Evolutionary conservation across 2,113 vertebrate species (phyloP).

Genomic region (Dicaeum eximium): DNA sequence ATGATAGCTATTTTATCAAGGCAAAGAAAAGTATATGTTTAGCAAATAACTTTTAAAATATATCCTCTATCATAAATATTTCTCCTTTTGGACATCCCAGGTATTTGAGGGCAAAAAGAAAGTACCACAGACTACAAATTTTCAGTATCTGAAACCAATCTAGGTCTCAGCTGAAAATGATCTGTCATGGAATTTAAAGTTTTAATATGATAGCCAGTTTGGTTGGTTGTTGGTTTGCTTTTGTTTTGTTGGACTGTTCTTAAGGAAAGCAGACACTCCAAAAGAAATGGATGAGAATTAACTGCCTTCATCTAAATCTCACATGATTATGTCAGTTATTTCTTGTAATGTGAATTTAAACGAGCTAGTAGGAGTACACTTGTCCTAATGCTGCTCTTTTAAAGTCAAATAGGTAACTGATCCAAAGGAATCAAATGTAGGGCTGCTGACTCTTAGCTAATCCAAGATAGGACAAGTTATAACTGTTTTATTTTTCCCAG

Average conservation of each 20-base stretch:
- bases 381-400: neutral
- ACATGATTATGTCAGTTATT: neutral
- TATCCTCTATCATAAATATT: neutral
- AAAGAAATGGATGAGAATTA: neutral
- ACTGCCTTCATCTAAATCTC: neutral
- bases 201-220: neutral
- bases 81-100: neutral
- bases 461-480: neutral
- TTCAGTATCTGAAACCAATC: neutral
- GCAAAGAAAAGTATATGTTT: neutral
- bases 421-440: neutral
- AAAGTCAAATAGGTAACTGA: neutral
- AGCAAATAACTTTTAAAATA: neutral
- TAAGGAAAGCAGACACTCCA: neutral
- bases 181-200: neutral
- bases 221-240: neutral
- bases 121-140: neutral
- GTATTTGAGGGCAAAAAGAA: neutral
- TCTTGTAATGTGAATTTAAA: neutral
- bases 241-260: neutral
- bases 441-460: neutral
- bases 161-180: neutral
- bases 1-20: neutral
- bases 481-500: neutral
- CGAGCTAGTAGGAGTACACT: neutral